phyloP scores from a whole-genome alignment of 2,797 vertebrate species.

The Pangasius macronema region DNA sequence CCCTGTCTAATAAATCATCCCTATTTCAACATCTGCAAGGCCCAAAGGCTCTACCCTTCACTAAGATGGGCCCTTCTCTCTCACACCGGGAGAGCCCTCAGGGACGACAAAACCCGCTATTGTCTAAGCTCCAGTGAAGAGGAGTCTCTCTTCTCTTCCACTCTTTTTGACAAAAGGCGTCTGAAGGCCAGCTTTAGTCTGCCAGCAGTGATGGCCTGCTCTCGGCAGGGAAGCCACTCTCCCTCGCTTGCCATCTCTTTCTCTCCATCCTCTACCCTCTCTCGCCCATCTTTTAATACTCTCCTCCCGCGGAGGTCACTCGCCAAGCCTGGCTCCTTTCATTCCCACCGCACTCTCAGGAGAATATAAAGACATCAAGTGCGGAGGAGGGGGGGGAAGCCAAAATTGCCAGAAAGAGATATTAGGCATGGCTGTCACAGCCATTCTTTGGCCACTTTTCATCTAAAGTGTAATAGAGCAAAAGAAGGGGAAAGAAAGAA shows the following conservation, averaged over 20 bases:
- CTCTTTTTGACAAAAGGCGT: slow-evolving; percentile 85
- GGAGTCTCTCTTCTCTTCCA: slow-evolving; percentile 84
- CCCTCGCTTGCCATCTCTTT: slow-evolving; percentile 76
- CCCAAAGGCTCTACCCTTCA: slow-evolving; percentile 80
- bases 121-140: slow-evolving; percentile 90
- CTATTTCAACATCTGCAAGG: slow-evolving; percentile 89
- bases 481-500: slow-evolving; percentile 55
- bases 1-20: slow-evolving; percentile 91
- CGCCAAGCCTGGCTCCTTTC: slow-evolving; percentile 79
- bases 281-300: slow-evolving; percentile 72
- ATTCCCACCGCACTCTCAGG: slow-evolving; percentile 83
- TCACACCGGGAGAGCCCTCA: slow-evolving; percentile 84
- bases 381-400: slow-evolving; percentile 76
- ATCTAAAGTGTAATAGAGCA: slow-evolving; percentile 60
- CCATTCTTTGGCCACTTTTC: slow-evolving; percentile 82
- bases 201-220: slow-evolving; percentile 85
- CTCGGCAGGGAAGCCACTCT: slow-evolving; percentile 84
- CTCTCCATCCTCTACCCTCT: slow-evolving; percentile 77
- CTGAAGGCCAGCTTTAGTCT: slow-evolving; percentile 88
- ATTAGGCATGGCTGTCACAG: slow-evolving; percentile 98
- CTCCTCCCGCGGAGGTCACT: slow-evolving; percentile 91
- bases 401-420: slow-evolving; percentile 94
- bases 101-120: slow-evolving; percentile 89
- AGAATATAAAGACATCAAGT: slow-evolving; percentile 98
- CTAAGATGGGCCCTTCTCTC: slow-evolving; percentile 84